phyloP scores from a whole-genome alignment of 2,797 vertebrate species.

The Tympanoctomys barrerae region DNA sequence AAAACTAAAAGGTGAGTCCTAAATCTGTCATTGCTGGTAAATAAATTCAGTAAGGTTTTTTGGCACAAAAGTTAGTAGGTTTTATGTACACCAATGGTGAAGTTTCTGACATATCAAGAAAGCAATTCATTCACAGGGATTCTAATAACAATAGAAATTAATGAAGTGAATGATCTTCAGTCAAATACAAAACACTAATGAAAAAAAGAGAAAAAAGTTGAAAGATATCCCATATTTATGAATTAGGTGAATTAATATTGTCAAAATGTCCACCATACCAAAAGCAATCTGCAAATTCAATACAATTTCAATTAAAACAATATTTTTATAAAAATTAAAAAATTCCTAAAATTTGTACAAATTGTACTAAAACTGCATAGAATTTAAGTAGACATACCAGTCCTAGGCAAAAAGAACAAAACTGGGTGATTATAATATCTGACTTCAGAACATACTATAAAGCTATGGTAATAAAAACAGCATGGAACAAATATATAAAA shows the following conservation, averaged over 20 bases:
- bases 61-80: not conserved
- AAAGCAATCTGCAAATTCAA: not conserved
- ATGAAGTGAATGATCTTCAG: not conserved
- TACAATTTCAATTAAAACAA: not conserved
- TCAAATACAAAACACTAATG: not conserved
- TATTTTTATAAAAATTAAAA: not conserved
- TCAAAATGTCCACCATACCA: too few relatives aligned
- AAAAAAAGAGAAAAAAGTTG: not conserved
- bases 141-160: not conserved
- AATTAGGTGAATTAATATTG: not conserved
- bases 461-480: too few relatives aligned
- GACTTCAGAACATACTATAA: too few relatives aligned
- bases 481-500: too few relatives aligned
- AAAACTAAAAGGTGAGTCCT: not conserved
- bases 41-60: not conserved
- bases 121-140: not conserved
- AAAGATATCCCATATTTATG: too few relatives aligned
- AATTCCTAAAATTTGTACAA: not conserved
- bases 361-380: not conserved
- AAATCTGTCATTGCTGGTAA: not conserved
- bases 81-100: not conserved
- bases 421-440: not conserved
- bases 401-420: not conserved
- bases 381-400: not conserved
- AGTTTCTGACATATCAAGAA: not conserved